These are phyloP conservation scores for Bombycilla garrulus DNA, from an alignment of 2,113 vertebrate genomes.

Conservation along the genomic window DNA sequence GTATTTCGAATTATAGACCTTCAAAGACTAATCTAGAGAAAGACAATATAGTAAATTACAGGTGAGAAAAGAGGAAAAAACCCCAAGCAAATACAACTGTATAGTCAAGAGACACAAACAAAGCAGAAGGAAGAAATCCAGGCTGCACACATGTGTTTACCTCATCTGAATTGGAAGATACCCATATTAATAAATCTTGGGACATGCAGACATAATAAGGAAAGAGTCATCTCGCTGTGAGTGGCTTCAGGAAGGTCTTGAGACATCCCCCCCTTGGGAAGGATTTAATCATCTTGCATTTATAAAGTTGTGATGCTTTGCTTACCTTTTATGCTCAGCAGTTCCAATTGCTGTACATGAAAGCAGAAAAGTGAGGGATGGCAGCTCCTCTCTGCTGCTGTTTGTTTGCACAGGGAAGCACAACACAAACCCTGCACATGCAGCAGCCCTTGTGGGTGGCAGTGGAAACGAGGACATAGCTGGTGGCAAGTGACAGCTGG, in stretches of 20 bases:
- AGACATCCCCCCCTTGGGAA: not conserved
- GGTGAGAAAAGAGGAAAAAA: not conserved
- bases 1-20: not conserved
- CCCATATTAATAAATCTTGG: not conserved
- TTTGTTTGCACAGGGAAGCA: not conserved
- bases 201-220: not conserved
- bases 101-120: not conserved
- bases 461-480: not conserved
- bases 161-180: not conserved
- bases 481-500: conserved; percentile 14
- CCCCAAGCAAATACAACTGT: not conserved
- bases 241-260: not conserved
- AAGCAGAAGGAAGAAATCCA: not conserved
- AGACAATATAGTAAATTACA: not conserved
- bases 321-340: not conserved
- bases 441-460: not conserved
- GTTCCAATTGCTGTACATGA: not conserved
- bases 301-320: not conserved
- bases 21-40: not conserved
- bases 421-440: not conserved
- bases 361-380: not conserved
- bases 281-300: not conserved
- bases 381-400: not conserved
- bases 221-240: not conserved
- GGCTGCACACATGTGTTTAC: not conserved